Evolutionary conservation across 1,140 invertebrate genomes (phyloP), one percentile per base, ranked within the genome.

Genomic region (Acromyrmex heyeri): DNA sequence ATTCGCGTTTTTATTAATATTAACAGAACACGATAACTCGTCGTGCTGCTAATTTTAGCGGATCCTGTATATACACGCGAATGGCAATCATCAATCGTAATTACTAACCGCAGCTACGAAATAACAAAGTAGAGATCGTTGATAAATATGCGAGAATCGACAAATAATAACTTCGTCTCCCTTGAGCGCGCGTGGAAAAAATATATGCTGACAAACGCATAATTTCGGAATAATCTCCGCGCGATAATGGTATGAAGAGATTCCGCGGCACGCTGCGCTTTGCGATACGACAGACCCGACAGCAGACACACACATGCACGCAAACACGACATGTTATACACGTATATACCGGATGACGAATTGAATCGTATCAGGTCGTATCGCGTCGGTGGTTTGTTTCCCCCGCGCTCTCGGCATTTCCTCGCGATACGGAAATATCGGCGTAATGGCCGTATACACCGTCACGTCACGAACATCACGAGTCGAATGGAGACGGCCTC

Each of bases 401-500:
- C 65, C 38, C 65, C 65, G 65, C n/a, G 34, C 34, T 44, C 8
- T 10, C 38, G 38, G 8, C 30, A 21, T 16, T 81, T 81, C 48
- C 50, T 57, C n/a, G 50, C 2, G 78, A 70, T 70, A 70, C 8
- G 30, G 3, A 0, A 7, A 65, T 10, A 55, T 79, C 48, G 38
- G 10, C 21, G 14, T 4, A 7, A 0, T 14, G 48, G 0, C 61
- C 24, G 5, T n/a, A 0, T 62, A 0, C 38, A 30, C n/a, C 8
- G 8, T 10, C 14, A 50, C 30, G 5, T 44, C 38, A 44, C 24
- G 12, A 34, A 5, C 4, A 34, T 50, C 57, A n/a, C n/a, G 34
- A 70, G 34, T 44, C 53, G 21, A 57, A 81, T 59, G 78, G 50
- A 57, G 65, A 57, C 62, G 2, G 30, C 50, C 64, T 55, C 48